Evolutionary conservation across 2,797 vertebrate species (phyloP).

Genomic region (Crocidura indochinensis): DNA sequence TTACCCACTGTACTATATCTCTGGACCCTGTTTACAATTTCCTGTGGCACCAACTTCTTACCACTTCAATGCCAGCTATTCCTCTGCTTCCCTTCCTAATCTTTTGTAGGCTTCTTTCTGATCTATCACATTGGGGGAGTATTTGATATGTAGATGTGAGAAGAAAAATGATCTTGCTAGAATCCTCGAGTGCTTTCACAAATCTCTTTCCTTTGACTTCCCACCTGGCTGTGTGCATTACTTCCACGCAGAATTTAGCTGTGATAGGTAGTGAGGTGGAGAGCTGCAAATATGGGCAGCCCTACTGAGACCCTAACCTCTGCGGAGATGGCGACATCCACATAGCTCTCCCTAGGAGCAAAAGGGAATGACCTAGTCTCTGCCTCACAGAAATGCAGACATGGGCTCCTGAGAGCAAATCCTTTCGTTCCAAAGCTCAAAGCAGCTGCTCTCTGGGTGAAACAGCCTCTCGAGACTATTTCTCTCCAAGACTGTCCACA

Average conservation of each 20-base stretch:
- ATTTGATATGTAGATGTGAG: not conserved
- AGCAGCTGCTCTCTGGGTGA: no score
- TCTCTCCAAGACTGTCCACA: no score
- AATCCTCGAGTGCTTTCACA: constrained; percentile 26
- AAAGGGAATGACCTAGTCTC: no score
- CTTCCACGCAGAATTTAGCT: not conserved
- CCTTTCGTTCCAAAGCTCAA: no score
- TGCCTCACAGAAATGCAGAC: no score
- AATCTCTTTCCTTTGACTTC: not conserved
- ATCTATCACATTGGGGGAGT: not conserved
- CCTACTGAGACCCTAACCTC: no score
- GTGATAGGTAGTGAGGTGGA: not conserved
- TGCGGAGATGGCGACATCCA: no score
- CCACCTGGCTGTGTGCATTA: not conserved
- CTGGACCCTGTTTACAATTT: not conserved
- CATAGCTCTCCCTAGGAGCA: no score
- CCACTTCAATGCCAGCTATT: constrained; percentile 16
- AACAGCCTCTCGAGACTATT: no score
- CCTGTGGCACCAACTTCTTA: constrained; percentile 25
- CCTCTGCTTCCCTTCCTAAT: constrained; percentile 20
- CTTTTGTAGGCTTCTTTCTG: constrained; percentile 46
- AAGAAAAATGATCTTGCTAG: not conserved
- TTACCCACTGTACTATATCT: no score
- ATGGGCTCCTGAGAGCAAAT: no score
- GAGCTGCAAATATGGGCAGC: not conserved